These are phyloP conservation scores for Rhabdophis nuchalis DNA, from an alignment of 2,797 vertebrate species.

Conservation along the genomic window DNA sequence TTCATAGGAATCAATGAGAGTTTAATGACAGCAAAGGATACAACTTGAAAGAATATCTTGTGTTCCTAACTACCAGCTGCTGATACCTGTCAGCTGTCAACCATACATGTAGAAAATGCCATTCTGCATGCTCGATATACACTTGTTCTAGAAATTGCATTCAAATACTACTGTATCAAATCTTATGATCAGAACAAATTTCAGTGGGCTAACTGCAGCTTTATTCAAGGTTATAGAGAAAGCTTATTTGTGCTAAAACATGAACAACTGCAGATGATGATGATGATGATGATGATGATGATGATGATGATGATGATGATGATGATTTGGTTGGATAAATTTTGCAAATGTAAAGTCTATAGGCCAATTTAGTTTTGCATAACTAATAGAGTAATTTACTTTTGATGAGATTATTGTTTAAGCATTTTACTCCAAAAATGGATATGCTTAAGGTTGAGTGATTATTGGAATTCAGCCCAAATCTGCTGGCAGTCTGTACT, in stretches of 20 bases:
- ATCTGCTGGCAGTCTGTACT: background rate
- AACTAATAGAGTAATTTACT: background rate
- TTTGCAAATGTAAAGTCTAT: background rate
- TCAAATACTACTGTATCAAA: background rate
- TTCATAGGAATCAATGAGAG: background rate
- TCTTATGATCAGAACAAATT: background rate
- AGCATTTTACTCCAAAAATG: background rate
- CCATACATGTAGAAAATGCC: background rate
- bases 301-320: no score
- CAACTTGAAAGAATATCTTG: background rate
- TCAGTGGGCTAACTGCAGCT: background rate
- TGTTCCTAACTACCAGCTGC: background rate
- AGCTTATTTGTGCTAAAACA: background rate
- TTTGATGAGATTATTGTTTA: background rate
- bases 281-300: no score
- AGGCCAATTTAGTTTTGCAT: background rate
- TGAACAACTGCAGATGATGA: slow-evolving; percentile 23
- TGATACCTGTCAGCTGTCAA: background rate
- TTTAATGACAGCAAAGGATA: background rate
- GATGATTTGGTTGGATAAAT: background rate
- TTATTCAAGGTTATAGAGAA: background rate
- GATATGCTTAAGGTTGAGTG: background rate
- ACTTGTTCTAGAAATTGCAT: background rate
- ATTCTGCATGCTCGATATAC: background rate
- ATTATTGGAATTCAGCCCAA: background rate